Evolutionary conservation across 2,888 invertebrate genomes (phyloP).

Genomic region (Parapristionchus giblindavisi): DNA sequence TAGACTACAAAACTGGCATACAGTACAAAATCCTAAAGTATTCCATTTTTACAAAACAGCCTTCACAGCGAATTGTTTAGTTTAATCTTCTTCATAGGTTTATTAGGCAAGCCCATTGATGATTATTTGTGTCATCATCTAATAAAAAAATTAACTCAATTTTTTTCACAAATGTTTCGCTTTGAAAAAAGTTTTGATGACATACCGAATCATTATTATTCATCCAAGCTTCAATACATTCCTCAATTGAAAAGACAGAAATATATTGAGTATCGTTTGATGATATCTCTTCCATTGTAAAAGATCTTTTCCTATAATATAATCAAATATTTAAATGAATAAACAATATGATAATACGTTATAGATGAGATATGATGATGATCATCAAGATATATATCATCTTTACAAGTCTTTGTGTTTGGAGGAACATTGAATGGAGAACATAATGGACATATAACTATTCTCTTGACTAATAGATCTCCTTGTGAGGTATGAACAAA

Average conservation of each 20-base stretch:
- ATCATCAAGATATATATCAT: neutral
- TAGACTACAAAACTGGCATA: too few relatives aligned
- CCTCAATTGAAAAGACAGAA: constrained; percentile 91
- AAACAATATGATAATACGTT: neutral
- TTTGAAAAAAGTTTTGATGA: too few relatives aligned
- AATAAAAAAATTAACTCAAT: neutral
- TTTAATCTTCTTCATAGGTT: too few relatives aligned
- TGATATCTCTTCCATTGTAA: constrained; percentile 32
- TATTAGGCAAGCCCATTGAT: too few relatives aligned
- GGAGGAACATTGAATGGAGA: constrained; percentile 70
- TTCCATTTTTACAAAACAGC: too few relatives aligned
- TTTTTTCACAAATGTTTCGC: too few relatives aligned
- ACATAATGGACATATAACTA: constrained; percentile 91
- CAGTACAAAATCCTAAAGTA: too few relatives aligned
- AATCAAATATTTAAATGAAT: too few relatives aligned
- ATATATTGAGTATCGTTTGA: constrained; percentile 49
- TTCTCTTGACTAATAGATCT: constrained; percentile 87
- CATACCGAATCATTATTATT: too few relatives aligned
- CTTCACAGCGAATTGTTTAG: too few relatives aligned
- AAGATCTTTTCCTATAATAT: constrained; percentile 33
- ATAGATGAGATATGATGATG: too few relatives aligned
- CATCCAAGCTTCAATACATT: constrained; percentile 81
- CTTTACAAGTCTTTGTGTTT: neutral
- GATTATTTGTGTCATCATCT: too few relatives aligned
- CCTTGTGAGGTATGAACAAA: constrained; percentile 98